phyloP scores from a whole-genome alignment of 2,113 vertebrate species.

The Mixornis gularis region DNA sequence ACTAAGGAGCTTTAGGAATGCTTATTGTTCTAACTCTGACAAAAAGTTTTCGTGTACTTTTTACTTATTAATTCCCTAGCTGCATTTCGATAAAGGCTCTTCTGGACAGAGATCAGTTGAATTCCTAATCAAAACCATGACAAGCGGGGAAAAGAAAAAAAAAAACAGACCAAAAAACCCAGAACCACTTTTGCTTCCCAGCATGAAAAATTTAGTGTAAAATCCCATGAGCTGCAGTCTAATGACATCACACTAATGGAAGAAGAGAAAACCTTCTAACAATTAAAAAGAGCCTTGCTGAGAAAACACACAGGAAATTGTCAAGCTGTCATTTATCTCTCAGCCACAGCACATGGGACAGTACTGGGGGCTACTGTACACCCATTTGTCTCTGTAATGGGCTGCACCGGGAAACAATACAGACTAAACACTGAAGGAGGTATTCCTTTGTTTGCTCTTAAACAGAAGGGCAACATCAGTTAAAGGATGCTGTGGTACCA shows the following conservation, averaged over 20 bases:
- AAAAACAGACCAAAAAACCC: background rate
- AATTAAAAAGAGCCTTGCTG: slow-evolving; percentile 45
- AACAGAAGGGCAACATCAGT: background rate
- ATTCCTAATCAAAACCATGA: slow-evolving; percentile 51
- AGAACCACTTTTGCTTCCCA: background rate
- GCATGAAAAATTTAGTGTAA: slow-evolving; percentile 44
- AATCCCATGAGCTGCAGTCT: slow-evolving; percentile 11
- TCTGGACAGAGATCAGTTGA: slow-evolving; percentile 46
- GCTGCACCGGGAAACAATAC: background rate
- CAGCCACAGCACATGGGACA: background rate
- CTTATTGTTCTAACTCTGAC: background rate
- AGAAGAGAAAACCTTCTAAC: slow-evolving; percentile 26
- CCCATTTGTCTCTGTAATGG: slow-evolving; percentile 29
- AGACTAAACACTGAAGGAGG: background rate
- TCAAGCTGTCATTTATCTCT: slow-evolving; percentile 20
- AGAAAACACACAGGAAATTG: background rate
- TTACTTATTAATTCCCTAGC: slow-evolving; percentile 32
- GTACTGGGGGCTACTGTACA: background rate
- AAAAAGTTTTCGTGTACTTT: background rate
- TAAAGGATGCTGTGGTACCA: background rate
- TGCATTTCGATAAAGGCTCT: background rate
- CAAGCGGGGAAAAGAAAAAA: background rate
- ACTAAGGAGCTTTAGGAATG: background rate
- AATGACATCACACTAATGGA: slow-evolving; percentile 38
- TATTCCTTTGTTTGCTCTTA: background rate